A percentile compares a stretch with the other conserved stretches of the same genome.
Evolutionary conservation across 2,888 invertebrate genomes (phyloP).

Genomic region (Trachelus troglodyta): DNA sequence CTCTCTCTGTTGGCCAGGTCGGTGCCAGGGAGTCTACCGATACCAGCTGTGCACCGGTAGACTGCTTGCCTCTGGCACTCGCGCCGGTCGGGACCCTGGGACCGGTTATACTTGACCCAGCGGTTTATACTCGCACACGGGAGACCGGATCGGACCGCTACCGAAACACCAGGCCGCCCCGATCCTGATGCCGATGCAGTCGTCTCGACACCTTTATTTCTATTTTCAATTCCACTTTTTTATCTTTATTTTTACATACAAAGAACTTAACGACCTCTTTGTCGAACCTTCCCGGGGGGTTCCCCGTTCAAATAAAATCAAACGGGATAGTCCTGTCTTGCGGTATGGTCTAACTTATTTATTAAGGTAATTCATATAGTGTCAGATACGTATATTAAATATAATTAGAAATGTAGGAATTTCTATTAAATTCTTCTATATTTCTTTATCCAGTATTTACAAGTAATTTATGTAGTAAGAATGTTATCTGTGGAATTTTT

Average conservation of each 20-base stretch:
- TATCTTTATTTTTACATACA: not conserved
- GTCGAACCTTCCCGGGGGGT: not conserved
- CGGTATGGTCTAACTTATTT: not conserved
- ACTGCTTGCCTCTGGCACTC: constrained; percentile 43
- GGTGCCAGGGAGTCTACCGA: constrained; percentile 56
- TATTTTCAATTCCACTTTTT: constrained; percentile 1
- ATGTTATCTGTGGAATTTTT: not conserved
- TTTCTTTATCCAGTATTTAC: not conserved
- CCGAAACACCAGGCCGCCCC: constrained; percentile 36
- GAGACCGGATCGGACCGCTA: constrained; percentile 35
- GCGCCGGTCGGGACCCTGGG: constrained; percentile 40
- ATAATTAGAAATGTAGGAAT: not conserved
- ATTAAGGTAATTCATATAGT: not conserved
- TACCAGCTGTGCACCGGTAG: constrained; percentile 51
- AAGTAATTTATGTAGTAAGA: not conserved
- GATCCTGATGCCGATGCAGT: constrained; percentile 6
- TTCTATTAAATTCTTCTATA: not conserved
- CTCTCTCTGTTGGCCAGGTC: constrained; percentile 44
- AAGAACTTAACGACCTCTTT: constrained; percentile 1
- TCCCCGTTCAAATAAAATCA: not conserved
- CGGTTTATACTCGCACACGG: constrained; percentile 32
- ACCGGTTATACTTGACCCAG: constrained; percentile 61
- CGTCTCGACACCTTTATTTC: constrained; percentile 6
- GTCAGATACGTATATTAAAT: not conserved
- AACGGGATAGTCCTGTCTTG: not conserved